Evolutionary conservation across 2,797 vertebrate species (phyloP), one percentile per base, ranked within the genome.

Genomic region (Pteropus rufus): DNA sequence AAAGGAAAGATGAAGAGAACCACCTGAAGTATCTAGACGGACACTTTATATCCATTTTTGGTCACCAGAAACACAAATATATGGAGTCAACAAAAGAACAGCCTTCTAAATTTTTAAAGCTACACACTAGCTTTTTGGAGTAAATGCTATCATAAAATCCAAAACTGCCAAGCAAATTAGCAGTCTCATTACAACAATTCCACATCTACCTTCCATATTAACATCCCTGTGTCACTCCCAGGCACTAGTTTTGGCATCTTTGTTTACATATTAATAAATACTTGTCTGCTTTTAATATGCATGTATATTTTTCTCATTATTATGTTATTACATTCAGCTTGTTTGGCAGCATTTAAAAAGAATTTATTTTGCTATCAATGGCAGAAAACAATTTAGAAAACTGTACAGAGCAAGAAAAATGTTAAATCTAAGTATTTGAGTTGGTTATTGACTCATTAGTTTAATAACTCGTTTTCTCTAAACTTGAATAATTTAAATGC

Each of bases 401-500:
- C 75, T 65, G 65, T 96, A 85, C 29, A 84, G 89, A 97, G 64
- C 54, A 93, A 44, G 41, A 94, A 96, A 96, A 95, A 62, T 72
- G 89, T 95, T 76, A 85, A 96, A 96, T 97, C 52, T 88, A 93
- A 97, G 11, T 77, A 72, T 96, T 92, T 88, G 83, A 79, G 86
- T 80, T 90, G 75, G 91, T 95, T 89, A 70, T 86, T 95, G 77
- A 82, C 92, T 97, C 90, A 62, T 94, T 92, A 95, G 58, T 95
- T 90, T 89, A 96, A 92, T 67, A 97, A 96, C 89, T 96, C 0
- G 4, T 91, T 97, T 97, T 97, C 94, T 92, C 70, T 60, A 95
- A 97, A 82, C 75, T 83, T 97, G 93, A 89, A 94, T 96, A 93
- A 97, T 96, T 97, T 93, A 97, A 97, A 97, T 91, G 75, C 46